Conservation (phyloP, 2,888 invertebrate genomes). For the Drosophila paramelanica region DNA sequence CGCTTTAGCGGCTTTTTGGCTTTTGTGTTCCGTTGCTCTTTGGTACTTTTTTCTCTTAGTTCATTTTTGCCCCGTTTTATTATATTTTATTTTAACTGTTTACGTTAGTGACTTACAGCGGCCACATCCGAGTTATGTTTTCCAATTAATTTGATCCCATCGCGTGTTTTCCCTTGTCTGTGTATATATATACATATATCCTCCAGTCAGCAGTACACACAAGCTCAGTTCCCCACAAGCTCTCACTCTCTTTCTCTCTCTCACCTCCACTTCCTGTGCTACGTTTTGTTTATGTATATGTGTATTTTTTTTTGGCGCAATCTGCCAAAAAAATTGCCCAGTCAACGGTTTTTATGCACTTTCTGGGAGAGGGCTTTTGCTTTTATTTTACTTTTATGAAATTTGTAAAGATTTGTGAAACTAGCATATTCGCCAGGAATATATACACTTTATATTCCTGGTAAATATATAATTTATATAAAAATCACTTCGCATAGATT, state of each 20-base stretch:
- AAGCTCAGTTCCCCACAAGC: background rate
- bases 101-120: slow-evolving; percentile 21
- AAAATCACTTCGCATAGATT: too few relatives aligned
- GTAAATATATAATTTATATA: too few relatives aligned
- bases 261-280: slow-evolving; percentile 44
- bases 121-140: slow-evolving; percentile 11
- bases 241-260: background rate
- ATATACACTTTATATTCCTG: too few relatives aligned
- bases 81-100: slow-evolving; percentile 8
- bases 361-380: background rate
- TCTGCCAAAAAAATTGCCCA: slow-evolving; percentile 39
- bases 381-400: background rate
- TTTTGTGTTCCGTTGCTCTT: background rate
- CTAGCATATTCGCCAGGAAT: too few relatives aligned
- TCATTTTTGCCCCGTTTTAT: slow-evolving; percentile 9
- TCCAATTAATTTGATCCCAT: slow-evolving; percentile 15
- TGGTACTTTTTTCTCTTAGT: background rate
- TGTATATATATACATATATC: slow-evolving; percentile 5
- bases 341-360: slow-evolving; percentile 46
- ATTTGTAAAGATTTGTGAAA: background rate
- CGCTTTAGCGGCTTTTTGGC: slow-evolving; percentile 2
- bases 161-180: background rate
- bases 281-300: slow-evolving; percentile 45
- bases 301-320: slow-evolving; percentile 23
- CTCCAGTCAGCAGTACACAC: slow-evolving; percentile 6